A percentile compares a stretch with the other conserved stretches of the same genome.
Conservation (phyloP, 2,888 invertebrate genomes). For the Aelia acuminata region DNA sequence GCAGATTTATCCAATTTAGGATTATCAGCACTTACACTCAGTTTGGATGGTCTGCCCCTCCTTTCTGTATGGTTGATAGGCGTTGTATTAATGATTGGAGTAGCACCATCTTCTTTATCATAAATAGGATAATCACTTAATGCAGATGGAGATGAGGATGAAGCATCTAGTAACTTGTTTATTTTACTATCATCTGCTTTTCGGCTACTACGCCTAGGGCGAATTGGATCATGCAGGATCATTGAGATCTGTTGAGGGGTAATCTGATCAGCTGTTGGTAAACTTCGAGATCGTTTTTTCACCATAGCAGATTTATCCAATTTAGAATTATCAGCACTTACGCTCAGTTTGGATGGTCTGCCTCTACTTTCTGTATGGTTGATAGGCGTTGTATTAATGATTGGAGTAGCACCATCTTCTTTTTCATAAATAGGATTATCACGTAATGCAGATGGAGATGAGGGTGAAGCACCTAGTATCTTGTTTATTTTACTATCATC, state of each 20-base stretch:
- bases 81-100: neutral
- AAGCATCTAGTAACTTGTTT: neutral
- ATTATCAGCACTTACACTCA: neutral
- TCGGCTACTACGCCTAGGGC: neutral
- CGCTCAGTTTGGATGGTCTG: neutral
- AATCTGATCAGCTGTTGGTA: neutral
- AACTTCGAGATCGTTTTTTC: neutral
- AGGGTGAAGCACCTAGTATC: too few relatives aligned
- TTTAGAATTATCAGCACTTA: neutral
- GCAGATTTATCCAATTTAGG: neutral
- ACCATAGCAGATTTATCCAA: neutral
- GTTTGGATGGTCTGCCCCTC: neutral
- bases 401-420: neutral
- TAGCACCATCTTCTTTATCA: neutral
- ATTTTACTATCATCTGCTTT: neutral
- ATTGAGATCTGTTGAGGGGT: neutral
- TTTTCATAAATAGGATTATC: neutral
- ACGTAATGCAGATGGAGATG: neutral
- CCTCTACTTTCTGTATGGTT: neutral
- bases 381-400: neutral
- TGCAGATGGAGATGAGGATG: neutral
- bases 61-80: neutral
- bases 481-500: neutral
- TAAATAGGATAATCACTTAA: too few relatives aligned
- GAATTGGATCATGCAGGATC: neutral